Base-by-base conservation (phyloP, 2,888 invertebrate genomes). In the Galeopsomyia nigrocyanea region DNA sequence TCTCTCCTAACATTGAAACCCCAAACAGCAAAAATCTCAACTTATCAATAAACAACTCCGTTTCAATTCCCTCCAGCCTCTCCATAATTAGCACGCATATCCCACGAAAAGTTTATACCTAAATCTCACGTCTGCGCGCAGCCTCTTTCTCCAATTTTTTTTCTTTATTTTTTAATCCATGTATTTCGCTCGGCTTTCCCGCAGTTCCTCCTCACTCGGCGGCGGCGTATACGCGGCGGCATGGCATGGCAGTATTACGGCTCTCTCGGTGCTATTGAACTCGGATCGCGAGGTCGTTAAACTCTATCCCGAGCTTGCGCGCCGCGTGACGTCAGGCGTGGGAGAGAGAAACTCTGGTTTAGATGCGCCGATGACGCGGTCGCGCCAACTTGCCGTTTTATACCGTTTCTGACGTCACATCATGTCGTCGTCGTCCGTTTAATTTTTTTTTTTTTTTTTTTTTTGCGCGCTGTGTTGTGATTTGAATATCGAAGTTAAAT, bases 251-350 rank as follows among this genome's bases (percentile, higher is more conserved):
- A 26, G 26, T 26, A 5, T 26, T 64, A 51, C 75, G 73, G 16
- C 63, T 14, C 69, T 55, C 70, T 75, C 76, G 81, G 86, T 84
- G 81, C 5, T 86, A 86, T 86, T 86, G 86, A 86, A 86, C 86
- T 83, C 85, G 74, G 79, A 73, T 71, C 76, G 78, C 77, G 80
- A 79, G 86, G 84, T 86, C 84, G 77, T 86, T 85, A 80, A 85
- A 84, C 86, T 79, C 77, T 57, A 68, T 56, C 53, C 46, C 39
- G 62, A 56, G 68, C 71, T 61, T 64, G 71, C 64, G 71, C 74
- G 26, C 31, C 39, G 64, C 55, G 68, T 71, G 70, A 71, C 74
- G 71, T 71, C 74, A 73, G 67, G 56, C 22, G 58, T 16, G 47
- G 13, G 10, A 22, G 39, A 22, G 31, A 14, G 58, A 22, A 26